These are phyloP conservation scores for Drosophila mayaguana DNA, from an alignment of 2,888 invertebrate species.

Conservation along the genomic window DNA sequence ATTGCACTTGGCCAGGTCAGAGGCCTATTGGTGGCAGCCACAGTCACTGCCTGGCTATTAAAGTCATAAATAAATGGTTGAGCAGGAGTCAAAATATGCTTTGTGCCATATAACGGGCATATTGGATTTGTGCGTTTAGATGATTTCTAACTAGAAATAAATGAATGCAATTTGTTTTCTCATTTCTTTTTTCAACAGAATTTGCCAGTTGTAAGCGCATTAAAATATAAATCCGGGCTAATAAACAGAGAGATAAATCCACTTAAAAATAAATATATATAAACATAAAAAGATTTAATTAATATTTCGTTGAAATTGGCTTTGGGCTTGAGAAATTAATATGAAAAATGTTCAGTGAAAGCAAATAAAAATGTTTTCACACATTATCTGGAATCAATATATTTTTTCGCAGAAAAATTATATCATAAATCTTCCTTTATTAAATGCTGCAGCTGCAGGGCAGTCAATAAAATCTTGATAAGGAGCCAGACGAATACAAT, in stretches of 20 bases:
- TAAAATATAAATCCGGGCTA: background rate
- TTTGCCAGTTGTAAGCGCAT: conserved; percentile 32
- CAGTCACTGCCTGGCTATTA: conserved; percentile 20
- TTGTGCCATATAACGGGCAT: conserved; percentile 1
- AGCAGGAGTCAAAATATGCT: conserved; percentile 65
- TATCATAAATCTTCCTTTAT: conserved; percentile 36
- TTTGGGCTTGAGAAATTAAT: conserved; percentile 21
- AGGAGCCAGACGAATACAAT: background rate
- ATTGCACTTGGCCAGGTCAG: conserved; percentile 28
- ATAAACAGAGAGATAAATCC: background rate
- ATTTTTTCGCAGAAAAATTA: conserved; percentile 2
- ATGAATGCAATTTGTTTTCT: background rate
- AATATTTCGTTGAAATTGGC: conserved; percentile 32
- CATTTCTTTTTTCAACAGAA: conserved; percentile 15
- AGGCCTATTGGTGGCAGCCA: conserved; percentile 34
- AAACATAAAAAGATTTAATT: conserved; percentile 9
- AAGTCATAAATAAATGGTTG: conserved; percentile 76
- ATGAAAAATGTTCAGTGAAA: conserved; percentile 1
- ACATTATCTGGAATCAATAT: conserved; percentile 14
- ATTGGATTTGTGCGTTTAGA: background rate
- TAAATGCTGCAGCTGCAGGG: conserved; percentile 13
- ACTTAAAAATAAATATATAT: background rate
- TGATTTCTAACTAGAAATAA: background rate
- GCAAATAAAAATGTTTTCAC: conserved; percentile 10
- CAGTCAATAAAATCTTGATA: conserved; percentile 6